phyloP scores from a whole-genome alignment of 2,113 vertebrate species.

The Neolamprologus longior region DNA sequence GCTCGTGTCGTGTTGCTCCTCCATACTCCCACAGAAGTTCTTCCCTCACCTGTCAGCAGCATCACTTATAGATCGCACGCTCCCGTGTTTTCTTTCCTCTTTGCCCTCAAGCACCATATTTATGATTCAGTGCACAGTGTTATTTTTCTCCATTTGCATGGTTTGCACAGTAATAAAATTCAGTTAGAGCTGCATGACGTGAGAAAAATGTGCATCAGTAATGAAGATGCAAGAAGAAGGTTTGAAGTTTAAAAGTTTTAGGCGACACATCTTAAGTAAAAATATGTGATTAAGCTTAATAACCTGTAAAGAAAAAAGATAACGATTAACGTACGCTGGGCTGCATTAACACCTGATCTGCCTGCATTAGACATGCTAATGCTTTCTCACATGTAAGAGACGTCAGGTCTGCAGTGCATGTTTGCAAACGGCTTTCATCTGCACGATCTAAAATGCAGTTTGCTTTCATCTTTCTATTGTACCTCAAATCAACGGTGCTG shows the following conservation, averaged over 20 bases:
- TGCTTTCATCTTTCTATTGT: fast-evolving
- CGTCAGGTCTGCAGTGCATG: background rate
- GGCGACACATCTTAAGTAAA: background rate
- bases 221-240: background rate
- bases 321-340: background rate
- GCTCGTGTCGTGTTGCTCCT: background rate
- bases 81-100: background rate
- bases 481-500: background rate
- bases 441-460: background rate
- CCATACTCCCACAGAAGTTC: background rate
- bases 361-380: background rate
- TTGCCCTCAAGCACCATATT: background rate
- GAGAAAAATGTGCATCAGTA: background rate
- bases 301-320: background rate
- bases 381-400: background rate
- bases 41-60: background rate
- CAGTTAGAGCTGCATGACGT: fast-evolving
- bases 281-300: fast-evolving
- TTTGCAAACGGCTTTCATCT: background rate
- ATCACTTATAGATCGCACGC: background rate
- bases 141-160: background rate
- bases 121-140: background rate
- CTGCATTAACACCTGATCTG: background rate
- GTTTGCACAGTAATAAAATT: background rate
- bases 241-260: background rate